Evolutionary conservation across 35 echinoderm and acorn worm genomes (phyloP), one percentile per base, ranked within the genome.

Genomic region (Diadema setosum): DNA sequence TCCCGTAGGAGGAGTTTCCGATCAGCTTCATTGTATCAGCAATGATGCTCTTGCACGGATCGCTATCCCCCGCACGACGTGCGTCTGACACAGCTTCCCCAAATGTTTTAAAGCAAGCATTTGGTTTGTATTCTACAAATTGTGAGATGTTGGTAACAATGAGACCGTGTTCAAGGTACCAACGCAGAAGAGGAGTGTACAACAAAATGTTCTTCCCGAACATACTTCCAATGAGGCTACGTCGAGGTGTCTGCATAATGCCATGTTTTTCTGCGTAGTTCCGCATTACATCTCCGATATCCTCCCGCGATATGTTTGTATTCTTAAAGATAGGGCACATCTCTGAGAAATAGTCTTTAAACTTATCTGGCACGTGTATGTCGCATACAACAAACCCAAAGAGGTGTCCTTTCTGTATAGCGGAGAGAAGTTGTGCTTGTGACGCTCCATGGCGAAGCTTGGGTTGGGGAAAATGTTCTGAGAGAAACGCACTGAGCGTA

Each of bases 301-400:
- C 80, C 27, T 89, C 81, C 21, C 55, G 20, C 0, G 81, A 83
- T 46, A 94, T 87, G 5, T 84, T 35, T 0, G 43, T 39, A 31
- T 84, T 94, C 34, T 94, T 94, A 85, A 94, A 94, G 34, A 94
- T 85, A 7, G 86, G 92, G 35, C 84, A 61, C 92, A 94, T 94
- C 76, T 94, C 87, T 15, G 75, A 46, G 41, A 94, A 94, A 32
- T 45, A 31, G 20, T 35, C 1, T 45, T 85, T 88, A 21, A 84
- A 23, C 7, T 78, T 15, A 20, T 85, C 32, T 75, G 63, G 69
- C 2, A 85, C 65, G 14, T 58, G 27, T 1, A 75, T 84, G n/a
- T 91, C 89, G 63, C 89, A 91, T 43, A 69, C 44, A 4, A 80
- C 50, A 25, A 86, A 78, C 3, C 89, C 83, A 45, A 91, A 91